Evolutionary conservation across 2,113 vertebrate genomes (phyloP), one percentile per base, ranked within the genome.

Genomic region (Hiodon alosoides): DNA sequence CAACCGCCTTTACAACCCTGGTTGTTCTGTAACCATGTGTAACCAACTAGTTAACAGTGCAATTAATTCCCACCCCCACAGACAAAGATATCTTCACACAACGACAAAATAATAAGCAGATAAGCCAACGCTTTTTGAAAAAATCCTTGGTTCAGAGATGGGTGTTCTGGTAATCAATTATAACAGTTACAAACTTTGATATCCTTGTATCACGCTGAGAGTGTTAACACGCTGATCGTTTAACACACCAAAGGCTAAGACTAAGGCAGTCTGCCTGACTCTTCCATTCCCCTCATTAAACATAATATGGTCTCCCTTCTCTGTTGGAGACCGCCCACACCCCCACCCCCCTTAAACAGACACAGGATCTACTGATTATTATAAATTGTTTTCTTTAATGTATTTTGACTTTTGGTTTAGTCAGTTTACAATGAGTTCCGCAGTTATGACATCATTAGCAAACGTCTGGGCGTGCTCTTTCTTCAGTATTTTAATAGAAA

Each of bases 261-360:
- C 75, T 79, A 70, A 81, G 84, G 80, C 85, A 84, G 79, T 79
- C 79, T 88, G 86, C 82, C 79, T 77, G 81, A 83, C 50, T 14
- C 83, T 88, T 85, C 83, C 81, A 78, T 81, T 84, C 84, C 84
- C 84, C 83, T 89, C 87, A 87, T 89, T 91, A 91, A 81, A 90
- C 62, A 73, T 57, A 55, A 55, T 54, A 53, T 61, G 76, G 70
- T 73, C 70, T 73, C 70, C 55, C 76, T 73, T 65, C 76, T 54
- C 70, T 50, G 69, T 31, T 58, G 76, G 76, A 77, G 70, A 72
- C 54, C 51, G 66, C 55, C 31, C 31, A 31, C 31, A 31, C 31
- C 31, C 31, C 31, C 31, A 31, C 31, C 66, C 51, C 58, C 54
- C 74, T 46, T 65, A 72, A 68, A 52, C 70, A 50, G 65, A 48